Evolutionary conservation across 2,113 vertebrate genomes (phyloP), one percentile per base, ranked within the genome.

Genomic region (Podarcis muralis): DNA sequence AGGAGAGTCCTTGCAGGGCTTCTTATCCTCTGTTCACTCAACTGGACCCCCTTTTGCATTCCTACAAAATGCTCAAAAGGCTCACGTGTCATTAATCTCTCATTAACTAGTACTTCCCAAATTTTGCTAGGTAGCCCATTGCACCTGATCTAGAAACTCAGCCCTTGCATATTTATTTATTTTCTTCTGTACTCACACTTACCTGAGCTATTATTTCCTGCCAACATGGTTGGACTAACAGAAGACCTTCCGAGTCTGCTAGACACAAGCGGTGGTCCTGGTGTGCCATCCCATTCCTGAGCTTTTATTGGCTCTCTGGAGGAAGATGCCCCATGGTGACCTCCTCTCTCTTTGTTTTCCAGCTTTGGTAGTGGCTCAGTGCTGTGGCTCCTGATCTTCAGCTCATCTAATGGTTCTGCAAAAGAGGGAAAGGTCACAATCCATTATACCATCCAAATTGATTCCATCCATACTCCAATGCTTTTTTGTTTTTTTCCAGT

Each of bases 221-320:
- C 93, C 89, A 97, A 90, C 96, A 98, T 97, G 76, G 98, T 99
- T 66, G 98, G 98, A 88, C 98, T 99, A 92, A 99, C 97, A 1
- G 98, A 99, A 13, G 98, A 98, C 86, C 98, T 97, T 88, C 98
- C 98, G 93, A 98, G 93, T 89, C 98, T 97, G 88, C 96, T 99
- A 89, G 98, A 97, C 72, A 96, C 95, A 95, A 97, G 96, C 1
- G 97, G 97, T 0, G 96, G 97, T 85, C 97, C 98, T 1, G 98
- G 97, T 0, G 96, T 97, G 93, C 97, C 97, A 23, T 99, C 98
- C 98, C 97, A 98, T 96, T 99, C 98, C 93, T 98, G 98, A 97
- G 98, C 97, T 98, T 98, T 99, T 87, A 98, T 94, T 88, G 97
- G 96, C 94, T 99, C 98, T 91, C 97, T 97, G 53, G 95, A 96